phyloP scores from a whole-genome alignment of 2,797 vertebrate species.

The Crenuchus spilurus region DNA sequence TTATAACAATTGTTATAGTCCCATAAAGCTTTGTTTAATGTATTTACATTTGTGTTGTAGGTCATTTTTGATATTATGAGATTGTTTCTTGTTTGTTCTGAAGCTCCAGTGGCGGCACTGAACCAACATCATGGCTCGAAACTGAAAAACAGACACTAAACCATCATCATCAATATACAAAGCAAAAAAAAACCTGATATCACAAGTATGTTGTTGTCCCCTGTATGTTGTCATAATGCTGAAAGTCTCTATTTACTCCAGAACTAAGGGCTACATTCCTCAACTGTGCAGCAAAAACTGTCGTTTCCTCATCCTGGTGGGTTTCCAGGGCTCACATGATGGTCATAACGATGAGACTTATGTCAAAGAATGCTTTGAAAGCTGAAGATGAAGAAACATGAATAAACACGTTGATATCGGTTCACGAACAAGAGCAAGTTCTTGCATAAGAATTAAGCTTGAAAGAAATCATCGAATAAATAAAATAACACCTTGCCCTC shows the following conservation, averaged over 20 bases:
- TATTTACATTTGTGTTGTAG: too few species aligned
- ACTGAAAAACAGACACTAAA: background rate
- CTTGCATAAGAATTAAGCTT: background rate
- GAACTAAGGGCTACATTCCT: constrained; percentile 34
- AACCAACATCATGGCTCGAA: too few species aligned
- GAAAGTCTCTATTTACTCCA: constrained; percentile 28
- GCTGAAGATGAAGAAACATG: background rate
- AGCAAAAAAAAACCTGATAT: constrained; percentile 16
- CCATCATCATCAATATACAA: background rate
- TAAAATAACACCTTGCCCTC: background rate
- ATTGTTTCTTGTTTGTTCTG: too few species aligned
- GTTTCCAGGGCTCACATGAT: background rate
- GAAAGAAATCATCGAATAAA: background rate
- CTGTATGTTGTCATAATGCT: background rate
- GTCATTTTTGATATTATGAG: too few species aligned
- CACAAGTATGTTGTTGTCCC: background rate
- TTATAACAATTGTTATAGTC: too few species aligned
- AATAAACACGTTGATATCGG: background rate
- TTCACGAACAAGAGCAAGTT: background rate
- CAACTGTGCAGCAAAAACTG: background rate
- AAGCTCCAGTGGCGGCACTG: too few species aligned
- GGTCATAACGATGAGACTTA: background rate
- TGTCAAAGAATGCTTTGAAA: background rate
- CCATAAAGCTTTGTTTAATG: too few species aligned
- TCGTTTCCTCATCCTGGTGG: background rate